A percentile compares a stretch with the other conserved stretches of the same genome.
Conservation (phyloP, 1,140 invertebrate genomes). For the Zaprionus kolodkinae region DNA sequence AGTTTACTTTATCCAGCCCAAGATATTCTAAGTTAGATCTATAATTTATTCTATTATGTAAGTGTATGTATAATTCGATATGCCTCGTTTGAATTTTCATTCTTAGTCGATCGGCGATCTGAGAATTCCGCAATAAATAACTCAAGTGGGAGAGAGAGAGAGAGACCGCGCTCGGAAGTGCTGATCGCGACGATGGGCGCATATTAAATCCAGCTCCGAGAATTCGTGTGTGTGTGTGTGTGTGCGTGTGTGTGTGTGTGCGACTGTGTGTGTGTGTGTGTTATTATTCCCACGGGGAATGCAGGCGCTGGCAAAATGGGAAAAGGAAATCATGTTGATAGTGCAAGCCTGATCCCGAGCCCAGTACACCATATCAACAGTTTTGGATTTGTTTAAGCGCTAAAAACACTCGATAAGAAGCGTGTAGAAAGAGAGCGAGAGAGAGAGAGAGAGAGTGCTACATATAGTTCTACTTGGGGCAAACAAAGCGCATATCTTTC, state of each 20-base stretch:
- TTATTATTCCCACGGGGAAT: conserved; percentile 76
- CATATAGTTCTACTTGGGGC: background rate
- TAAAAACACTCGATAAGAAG: conserved; percentile 70
- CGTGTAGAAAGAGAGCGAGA: background rate
- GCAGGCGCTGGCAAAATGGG: conserved; percentile 14
- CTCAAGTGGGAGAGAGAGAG: background rate
- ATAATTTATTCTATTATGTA: too few relatives aligned
- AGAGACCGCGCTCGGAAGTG: conserved; percentile 61
- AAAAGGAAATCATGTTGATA: conserved; percentile 44
- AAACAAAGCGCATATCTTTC: conserved; percentile 61
- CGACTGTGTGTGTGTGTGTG: conserved; percentile 25
- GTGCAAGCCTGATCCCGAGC: background rate
- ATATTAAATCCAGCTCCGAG: conserved; percentile 64
- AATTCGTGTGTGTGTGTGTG: too few relatives aligned
- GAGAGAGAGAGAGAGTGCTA: background rate
- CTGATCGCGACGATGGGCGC: conserved; percentile 45
- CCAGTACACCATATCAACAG: conserved; percentile 42
- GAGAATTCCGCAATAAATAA: conserved; percentile 37
- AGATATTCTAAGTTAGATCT: too few relatives aligned
- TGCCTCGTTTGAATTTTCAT: conserved; percentile 1
- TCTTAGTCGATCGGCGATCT: conserved; percentile 15
- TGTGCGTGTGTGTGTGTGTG: conserved; percentile 27
- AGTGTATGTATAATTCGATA: background rate
- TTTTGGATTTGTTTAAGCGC: conserved; percentile 58
- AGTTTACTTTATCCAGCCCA: too few relatives aligned